phyloP scores from a whole-genome alignment of 2,113 vertebrate species.

The Xiphias gladius region DNA sequence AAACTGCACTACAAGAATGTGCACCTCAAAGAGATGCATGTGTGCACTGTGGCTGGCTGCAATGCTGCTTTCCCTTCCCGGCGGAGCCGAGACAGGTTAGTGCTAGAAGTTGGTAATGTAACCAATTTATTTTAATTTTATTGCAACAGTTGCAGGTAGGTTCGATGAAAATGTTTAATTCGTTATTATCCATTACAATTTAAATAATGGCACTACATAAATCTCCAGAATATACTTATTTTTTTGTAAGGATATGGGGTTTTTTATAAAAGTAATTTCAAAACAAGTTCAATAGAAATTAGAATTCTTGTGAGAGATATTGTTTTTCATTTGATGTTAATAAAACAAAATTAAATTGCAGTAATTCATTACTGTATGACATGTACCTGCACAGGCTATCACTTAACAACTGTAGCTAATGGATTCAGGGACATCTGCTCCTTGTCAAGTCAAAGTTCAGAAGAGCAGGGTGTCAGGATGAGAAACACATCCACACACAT shows the following conservation, averaged over 20 bases:
- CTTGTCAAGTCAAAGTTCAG: constrained; percentile 75
- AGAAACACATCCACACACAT: constrained; percentile 48
- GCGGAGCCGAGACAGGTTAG: constrained; percentile 99
- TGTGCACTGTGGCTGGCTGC: constrained; percentile 98
- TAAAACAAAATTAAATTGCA: constrained; percentile 13
- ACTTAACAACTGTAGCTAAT: constrained; percentile 71
- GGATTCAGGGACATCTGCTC: constrained; percentile 75
- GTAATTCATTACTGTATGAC: constrained; percentile 19
- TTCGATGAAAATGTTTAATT: constrained; percentile 29
- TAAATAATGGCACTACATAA: not conserved
- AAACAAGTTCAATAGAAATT: constrained; percentile 1
- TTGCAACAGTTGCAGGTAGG: constrained; percentile 55
- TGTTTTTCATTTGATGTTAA: constrained; percentile 12
- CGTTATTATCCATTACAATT: not conserved
- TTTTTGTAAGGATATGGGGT: not conserved
- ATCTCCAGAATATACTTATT: not conserved
- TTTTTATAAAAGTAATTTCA: constrained; percentile 8
- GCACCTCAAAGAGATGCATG: constrained; percentile 99
- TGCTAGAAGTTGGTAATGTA: constrained; percentile 29
- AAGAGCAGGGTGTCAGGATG: constrained; percentile 55
- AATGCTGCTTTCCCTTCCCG: constrained; percentile 98
- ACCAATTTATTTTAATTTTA: constrained; percentile 28
- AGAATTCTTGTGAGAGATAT: constrained; percentile 2
- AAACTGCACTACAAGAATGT: constrained; percentile 99
- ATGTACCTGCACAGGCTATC: constrained; percentile 34